Conservation (phyloP, 2,797 vertebrate species). For the Takifugu ocellatus region DNA sequence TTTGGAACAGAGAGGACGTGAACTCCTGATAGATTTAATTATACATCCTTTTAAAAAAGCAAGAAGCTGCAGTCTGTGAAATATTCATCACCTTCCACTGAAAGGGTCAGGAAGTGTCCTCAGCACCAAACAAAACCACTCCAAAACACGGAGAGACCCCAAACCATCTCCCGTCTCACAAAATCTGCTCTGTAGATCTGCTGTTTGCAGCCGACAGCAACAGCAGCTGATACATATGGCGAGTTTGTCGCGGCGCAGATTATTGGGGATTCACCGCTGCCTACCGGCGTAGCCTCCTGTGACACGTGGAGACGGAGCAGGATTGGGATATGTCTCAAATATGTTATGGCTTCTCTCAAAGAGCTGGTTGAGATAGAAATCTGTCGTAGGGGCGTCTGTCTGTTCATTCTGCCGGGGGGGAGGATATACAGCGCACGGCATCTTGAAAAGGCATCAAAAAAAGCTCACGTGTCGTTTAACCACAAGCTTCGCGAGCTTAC, state of each 20-base stretch:
- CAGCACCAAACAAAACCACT: conserved; percentile 12
- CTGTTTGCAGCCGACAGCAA: conserved; percentile 34
- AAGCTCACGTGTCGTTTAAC: neutral
- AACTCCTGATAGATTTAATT: too few relatives aligned
- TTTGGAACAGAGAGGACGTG: too few relatives aligned
- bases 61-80: neutral
- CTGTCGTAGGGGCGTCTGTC: conserved; percentile 35
- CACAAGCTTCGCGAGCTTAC: neutral
- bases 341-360: conserved; percentile 56
- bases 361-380: conserved; percentile 36
- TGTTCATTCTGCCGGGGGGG: conserved; percentile 35
- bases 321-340: conserved; percentile 48
- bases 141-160: conserved; percentile 14
- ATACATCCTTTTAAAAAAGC: neutral
- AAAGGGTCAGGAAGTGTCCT: conserved; percentile 7
- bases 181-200: conserved; percentile 39
- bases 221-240: conserved; percentile 45
- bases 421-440: conserved; percentile 7
- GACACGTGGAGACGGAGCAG: conserved; percentile 53
- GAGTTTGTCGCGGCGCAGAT: conserved; percentile 51
- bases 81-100: conserved; percentile 12
- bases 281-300: conserved; percentile 53
- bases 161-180: conserved; percentile 27
- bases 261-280: conserved; percentile 53
- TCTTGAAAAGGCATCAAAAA: neutral